Percentiles rank a stretch among this genome's conserved stretches.
Conservation (phyloP, 2,888 invertebrate genomes). For the Cistogaster globosa region DNA sequence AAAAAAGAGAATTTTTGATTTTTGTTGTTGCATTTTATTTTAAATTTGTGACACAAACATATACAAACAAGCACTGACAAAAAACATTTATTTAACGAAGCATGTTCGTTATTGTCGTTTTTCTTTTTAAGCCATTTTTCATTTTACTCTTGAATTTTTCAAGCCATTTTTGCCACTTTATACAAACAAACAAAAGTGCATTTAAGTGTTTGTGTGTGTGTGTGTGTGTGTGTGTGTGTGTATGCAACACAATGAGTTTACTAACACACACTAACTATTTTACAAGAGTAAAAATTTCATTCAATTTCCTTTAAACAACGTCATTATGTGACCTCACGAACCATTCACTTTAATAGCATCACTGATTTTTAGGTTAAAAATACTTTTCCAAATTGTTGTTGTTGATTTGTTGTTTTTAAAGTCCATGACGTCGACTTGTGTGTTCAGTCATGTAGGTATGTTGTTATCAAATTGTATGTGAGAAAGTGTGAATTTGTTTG, state of each 20-base stretch:
- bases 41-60: conserved; percentile 28
- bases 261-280: conserved; percentile 5
- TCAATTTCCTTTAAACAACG: conserved; percentile 66
- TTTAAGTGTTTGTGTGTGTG: conserved; percentile 2
- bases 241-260: conserved; percentile 26
- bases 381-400: conserved; percentile 33
- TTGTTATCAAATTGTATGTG: conserved; percentile 7
- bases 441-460: not conserved
- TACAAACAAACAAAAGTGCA: not conserved
- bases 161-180: conserved; percentile 30
- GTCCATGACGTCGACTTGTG: conserved; percentile 54
- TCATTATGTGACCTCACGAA: conserved; percentile 69
- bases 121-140: conserved; percentile 46
- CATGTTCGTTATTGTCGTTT: conserved; percentile 62
- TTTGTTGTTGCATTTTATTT: conserved; percentile 38
- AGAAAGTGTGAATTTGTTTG: conserved; percentile 24
- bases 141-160: conserved; percentile 49
- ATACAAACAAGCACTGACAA: conserved; percentile 23
- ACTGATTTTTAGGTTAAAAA: conserved; percentile 67
- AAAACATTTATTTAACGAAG: conserved; percentile 68
- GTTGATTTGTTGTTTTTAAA: conserved; percentile 17
- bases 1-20: conserved; percentile 30
- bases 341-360: conserved; percentile 62
- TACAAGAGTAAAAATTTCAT: conserved; percentile 47
- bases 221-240: not conserved